Evolutionary conservation across 1,140 invertebrate species (phyloP).

Genomic region (Thaumatotibia leucotreta): DNA sequence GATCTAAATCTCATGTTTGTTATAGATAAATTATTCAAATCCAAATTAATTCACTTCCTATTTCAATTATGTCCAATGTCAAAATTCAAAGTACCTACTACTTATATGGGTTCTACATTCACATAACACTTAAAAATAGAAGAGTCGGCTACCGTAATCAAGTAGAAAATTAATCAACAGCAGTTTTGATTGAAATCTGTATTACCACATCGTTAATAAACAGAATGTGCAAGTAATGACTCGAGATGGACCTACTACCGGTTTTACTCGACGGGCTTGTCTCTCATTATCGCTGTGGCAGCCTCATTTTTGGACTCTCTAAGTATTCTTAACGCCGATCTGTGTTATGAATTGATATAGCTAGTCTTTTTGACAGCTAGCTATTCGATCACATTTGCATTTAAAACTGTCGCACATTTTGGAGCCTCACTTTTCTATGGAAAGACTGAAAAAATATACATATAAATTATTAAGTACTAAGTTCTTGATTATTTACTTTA

Average conservation of each 20-base stretch:
- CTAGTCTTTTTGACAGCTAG: not conserved
- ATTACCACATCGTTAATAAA: conserved; percentile 51
- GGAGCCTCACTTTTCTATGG: too few relatives aligned
- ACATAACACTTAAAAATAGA: conserved; percentile 28
- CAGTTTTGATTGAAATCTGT: conserved; percentile 58
- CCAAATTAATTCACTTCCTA: not conserved
- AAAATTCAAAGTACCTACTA: not conserved
- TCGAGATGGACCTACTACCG: conserved; percentile 59
- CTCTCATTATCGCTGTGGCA: conserved; percentile 49
- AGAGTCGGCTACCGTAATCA: conserved; percentile 51
- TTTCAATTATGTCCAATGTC: conserved; percentile 1
- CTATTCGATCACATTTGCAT: not conserved
- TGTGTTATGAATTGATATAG: not conserved
- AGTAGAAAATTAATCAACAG: conserved; percentile 69
- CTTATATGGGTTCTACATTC: not conserved
- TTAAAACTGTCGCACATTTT: not conserved
- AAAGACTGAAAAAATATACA: too few relatives aligned
- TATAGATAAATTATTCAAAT: conserved; percentile 3
- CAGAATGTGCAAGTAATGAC: conserved; percentile 56
- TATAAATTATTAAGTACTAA: too few relatives aligned
- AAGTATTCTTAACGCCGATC: not conserved
- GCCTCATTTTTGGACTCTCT: conserved; percentile 52
- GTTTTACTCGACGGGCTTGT: conserved; percentile 55
- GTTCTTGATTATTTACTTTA: too few relatives aligned
- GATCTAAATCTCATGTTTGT: conserved; percentile 2